Conservation (phyloP, 2,113 vertebrate genomes). For the Artemisiospiza belli region DNA sequence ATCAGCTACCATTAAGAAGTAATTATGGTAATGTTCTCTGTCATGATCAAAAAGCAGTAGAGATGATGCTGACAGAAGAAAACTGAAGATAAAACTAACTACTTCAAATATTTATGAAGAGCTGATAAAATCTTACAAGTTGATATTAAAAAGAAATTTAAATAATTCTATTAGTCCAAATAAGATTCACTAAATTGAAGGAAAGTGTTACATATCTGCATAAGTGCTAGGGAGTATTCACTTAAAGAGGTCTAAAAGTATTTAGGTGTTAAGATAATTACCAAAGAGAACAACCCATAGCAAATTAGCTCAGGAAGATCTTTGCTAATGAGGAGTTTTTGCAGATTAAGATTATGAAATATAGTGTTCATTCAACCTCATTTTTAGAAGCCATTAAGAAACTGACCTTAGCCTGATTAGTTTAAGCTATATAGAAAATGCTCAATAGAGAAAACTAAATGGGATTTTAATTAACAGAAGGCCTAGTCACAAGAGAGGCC, state of each 20-base stretch:
- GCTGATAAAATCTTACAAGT: background rate
- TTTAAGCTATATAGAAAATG: background rate
- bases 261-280: background rate
- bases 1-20: background rate
- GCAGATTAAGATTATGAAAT: background rate
- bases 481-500: background rate
- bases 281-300: background rate
- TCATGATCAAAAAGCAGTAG: background rate
- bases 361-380: background rate
- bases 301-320: background rate
- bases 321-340: background rate
- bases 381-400: background rate
- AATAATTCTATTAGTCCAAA: background rate
- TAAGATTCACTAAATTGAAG: background rate
- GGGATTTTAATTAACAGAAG: conserved; percentile 17
- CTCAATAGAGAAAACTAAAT: background rate
- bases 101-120: background rate
- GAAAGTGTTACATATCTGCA: background rate
- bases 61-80: background rate
- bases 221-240: background rate
- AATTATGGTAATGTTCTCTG: background rate
- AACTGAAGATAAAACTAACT: background rate
- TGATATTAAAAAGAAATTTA: background rate
- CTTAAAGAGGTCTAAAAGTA: background rate
- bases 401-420: background rate